A percentile compares a stretch with the other conserved stretches of the same genome.
These are phyloP conservation scores for Drosophila athabasca DNA, from an alignment of 1,140 invertebrate genomes.

Conservation along the genomic window DNA sequence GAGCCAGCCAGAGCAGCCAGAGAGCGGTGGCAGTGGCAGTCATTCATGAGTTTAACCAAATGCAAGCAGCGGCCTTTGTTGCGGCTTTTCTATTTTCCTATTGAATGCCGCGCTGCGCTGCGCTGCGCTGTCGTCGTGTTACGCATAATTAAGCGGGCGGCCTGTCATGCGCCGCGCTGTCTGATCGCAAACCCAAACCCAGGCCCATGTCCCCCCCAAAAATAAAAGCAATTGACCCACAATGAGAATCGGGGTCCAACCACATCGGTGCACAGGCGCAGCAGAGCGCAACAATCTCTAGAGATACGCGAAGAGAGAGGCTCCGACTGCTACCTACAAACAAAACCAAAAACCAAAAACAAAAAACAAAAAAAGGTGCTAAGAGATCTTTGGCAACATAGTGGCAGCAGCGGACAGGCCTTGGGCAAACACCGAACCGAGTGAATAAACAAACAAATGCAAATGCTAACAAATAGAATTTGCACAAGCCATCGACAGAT, in stretches of 20 bases:
- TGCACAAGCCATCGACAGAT: conserved; percentile 33
- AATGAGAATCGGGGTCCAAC: conserved; percentile 16
- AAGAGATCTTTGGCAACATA: conserved; percentile 36
- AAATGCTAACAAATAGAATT: conserved; percentile 45
- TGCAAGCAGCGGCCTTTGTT: conserved; percentile 34
- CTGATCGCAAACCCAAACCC: conserved; percentile 46
- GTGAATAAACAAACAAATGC: conserved; percentile 24
- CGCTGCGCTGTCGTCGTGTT: conserved; percentile 55
- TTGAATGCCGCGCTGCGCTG: conserved; percentile 30
- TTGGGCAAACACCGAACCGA: conserved; percentile 28
- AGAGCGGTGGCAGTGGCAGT: background rate
- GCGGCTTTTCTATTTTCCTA: conserved; percentile 45
- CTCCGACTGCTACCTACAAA: conserved; percentile 15
- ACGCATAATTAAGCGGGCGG: conserved; percentile 73
- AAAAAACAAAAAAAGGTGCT: conserved; percentile 31
- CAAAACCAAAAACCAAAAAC: too few species aligned
- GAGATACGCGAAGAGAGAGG: conserved; percentile 11
- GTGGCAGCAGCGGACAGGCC: conserved; percentile 7
- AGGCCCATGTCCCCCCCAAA: background rate
- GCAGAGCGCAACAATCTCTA: background rate
- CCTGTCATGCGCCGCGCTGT: conserved; percentile 56
- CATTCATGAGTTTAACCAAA: conserved; percentile 64
- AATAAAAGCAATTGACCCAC: conserved; percentile 64
- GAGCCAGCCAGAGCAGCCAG: conserved; percentile 30
- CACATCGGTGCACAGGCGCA: conserved; percentile 12